Conservation (phyloP, 2,797 vertebrate genomes). For the Gymnopithys bicolor region DNA sequence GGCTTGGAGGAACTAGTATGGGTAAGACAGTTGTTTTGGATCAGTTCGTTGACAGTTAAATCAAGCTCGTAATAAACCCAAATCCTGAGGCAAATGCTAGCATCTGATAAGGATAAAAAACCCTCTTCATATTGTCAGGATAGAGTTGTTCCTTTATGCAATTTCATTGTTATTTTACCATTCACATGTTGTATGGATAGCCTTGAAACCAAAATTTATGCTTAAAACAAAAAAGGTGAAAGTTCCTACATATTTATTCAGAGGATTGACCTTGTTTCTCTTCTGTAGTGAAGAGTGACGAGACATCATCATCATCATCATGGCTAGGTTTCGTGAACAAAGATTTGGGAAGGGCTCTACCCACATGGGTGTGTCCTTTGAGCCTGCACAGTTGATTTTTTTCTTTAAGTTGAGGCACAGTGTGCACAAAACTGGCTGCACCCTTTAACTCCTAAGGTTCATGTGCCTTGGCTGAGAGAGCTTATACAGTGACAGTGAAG, state of each 20-base stretch:
- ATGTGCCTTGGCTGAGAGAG: too few relatives aligned
- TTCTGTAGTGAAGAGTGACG: neutral
- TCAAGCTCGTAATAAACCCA: neutral
- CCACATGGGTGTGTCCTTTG: too few relatives aligned
- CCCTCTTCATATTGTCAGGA: neutral
- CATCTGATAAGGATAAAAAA: neutral
- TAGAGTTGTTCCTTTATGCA: neutral
- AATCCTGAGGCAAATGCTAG: neutral
- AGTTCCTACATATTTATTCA: neutral
- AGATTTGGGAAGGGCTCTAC: too few relatives aligned
- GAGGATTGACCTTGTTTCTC: neutral
- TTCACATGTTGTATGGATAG: accelerated
- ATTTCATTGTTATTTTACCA: neutral
- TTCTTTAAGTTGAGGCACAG: too few relatives aligned
- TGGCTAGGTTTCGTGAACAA: too few relatives aligned
- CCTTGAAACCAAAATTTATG: neutral
- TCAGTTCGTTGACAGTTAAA: neutral
- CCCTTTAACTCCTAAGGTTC: too few relatives aligned
- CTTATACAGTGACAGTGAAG: too few relatives aligned
- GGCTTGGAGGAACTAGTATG: neutral
- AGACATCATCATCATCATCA: too few relatives aligned
- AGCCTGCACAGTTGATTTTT: too few relatives aligned
- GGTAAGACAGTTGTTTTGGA: neutral
- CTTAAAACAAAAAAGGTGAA: neutral
- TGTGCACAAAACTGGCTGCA: too few relatives aligned